These are phyloP conservation scores for Oryzaephilus surinamensis DNA, from an alignment of 1,140 invertebrate genomes.

Conservation along the genomic window DNA sequence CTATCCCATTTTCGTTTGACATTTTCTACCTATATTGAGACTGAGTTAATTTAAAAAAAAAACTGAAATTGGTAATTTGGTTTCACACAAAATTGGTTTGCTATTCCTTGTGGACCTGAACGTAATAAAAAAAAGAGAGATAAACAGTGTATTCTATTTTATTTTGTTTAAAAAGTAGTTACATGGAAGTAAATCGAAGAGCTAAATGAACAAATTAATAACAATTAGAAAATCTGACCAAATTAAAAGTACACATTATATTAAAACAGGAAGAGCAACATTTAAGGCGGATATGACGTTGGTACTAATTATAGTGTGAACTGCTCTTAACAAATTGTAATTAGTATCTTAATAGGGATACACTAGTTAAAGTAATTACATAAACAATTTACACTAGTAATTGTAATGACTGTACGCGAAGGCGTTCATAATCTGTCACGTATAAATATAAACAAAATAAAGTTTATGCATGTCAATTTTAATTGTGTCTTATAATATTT, in stretches of 20 bases:
- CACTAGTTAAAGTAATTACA: constrained; percentile 34
- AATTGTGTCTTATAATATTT: constrained; percentile 5
- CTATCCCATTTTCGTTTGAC: too few species aligned
- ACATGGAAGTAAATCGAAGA: too few species aligned
- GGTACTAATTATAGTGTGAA: constrained; percentile 33
- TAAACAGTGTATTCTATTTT: too few species aligned
- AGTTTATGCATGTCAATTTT: constrained; percentile 11
- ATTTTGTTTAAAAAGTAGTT: too few species aligned
- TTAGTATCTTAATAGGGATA: constrained; percentile 35
- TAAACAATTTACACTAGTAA: constrained; percentile 26
- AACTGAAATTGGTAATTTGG: too few species aligned
- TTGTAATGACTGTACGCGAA: constrained; percentile 17
- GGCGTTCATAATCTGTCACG: constrained; percentile 17
- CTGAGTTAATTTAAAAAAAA: too few species aligned
- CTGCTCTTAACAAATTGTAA: constrained; percentile 32
- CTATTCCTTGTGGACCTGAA: too few species aligned
- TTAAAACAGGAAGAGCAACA: constrained; percentile 16
- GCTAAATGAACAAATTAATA: too few species aligned
- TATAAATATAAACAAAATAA: constrained; percentile 7
- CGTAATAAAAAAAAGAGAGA: too few species aligned
- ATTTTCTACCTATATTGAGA: too few species aligned
- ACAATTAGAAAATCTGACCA: not conserved
- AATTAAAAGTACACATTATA: not conserved
- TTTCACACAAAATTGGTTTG: too few species aligned
- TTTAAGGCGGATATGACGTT: constrained; percentile 31